phyloP scores from a whole-genome alignment of 2,113 vertebrate genomes.

The Hiodon alosoides region DNA sequence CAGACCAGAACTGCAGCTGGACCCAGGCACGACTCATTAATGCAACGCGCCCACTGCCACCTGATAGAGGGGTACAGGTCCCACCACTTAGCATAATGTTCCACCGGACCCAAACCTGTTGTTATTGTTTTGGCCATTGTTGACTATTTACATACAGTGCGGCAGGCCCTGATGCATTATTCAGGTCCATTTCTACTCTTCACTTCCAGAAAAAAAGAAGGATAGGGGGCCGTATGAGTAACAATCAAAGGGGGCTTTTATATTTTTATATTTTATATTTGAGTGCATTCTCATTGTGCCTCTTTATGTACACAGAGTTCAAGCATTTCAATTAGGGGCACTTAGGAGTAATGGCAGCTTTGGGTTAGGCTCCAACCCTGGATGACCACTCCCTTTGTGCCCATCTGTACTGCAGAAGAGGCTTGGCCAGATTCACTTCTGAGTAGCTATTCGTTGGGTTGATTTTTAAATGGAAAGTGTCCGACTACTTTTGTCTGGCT shows the following conservation, averaged over 20 bases:
- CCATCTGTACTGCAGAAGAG: neutral
- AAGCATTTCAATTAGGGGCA: slow-evolving; percentile 59
- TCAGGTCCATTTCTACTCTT: slow-evolving; percentile 54
- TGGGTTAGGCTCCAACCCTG: neutral
- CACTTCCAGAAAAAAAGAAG: slow-evolving; percentile 43
- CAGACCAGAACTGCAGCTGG: too few relatives aligned
- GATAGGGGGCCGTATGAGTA: too few relatives aligned
- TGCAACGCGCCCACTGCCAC: slow-evolving; percentile 41
- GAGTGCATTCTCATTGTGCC: slow-evolving; percentile 42
- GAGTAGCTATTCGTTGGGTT: too few relatives aligned
- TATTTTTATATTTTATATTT: slow-evolving; percentile 31
- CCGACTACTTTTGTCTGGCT: too few relatives aligned
- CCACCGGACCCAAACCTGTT: slow-evolving; percentile 54
- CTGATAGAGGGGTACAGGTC: slow-evolving; percentile 39
- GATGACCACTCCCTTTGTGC: neutral
- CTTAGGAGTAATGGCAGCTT: slow-evolving; percentile 48
- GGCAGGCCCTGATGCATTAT: slow-evolving; percentile 66
- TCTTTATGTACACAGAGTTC: slow-evolving; percentile 51
- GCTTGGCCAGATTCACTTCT: neutral
- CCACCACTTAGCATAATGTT: slow-evolving; percentile 58
- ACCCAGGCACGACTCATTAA: slow-evolving; percentile 46
- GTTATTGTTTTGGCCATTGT: slow-evolving; percentile 56
- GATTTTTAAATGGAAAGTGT: too few relatives aligned
- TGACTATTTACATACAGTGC: slow-evolving; percentile 65
- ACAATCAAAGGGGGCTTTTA: too few relatives aligned